Evolutionary conservation across 2,888 invertebrate species (phyloP).

Genomic region (Argyresthia albistria): DNA sequence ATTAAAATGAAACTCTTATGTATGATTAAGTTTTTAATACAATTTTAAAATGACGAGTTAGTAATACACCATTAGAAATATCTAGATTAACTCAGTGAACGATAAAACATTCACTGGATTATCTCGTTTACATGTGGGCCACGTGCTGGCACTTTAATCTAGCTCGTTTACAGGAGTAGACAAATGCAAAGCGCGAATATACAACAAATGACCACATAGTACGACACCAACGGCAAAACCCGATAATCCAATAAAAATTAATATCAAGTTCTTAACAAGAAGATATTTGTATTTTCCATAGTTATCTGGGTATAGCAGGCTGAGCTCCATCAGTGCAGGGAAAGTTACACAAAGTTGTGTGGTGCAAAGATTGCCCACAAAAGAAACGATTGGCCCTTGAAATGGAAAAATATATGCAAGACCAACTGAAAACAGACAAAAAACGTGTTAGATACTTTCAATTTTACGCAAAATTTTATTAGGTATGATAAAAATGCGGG

Average conservation of each 20-base stretch:
- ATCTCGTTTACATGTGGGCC: too few species aligned
- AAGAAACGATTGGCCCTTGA: slow-evolving; percentile 44
- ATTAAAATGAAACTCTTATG: too few species aligned
- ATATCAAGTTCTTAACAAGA: slow-evolving; percentile 27
- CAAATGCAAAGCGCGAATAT: slow-evolving; percentile 20
- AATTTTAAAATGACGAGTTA: too few species aligned
- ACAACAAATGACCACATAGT: slow-evolving; percentile 29
- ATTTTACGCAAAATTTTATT: too few species aligned
- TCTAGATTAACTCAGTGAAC: too few species aligned
- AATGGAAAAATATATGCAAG: slow-evolving; percentile 33
- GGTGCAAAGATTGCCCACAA: slow-evolving; percentile 43
- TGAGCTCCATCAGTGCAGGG: slow-evolving; percentile 43
- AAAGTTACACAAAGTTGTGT: slow-evolving; percentile 35
- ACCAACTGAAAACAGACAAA: slow-evolving; percentile 28
- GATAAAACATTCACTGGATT: too few species aligned
- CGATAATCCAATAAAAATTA: slow-evolving; percentile 25
- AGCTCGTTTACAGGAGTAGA: slow-evolving; percentile 8
- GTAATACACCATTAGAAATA: too few species aligned
- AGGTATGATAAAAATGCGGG: too few species aligned
- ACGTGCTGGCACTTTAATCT: too few species aligned
- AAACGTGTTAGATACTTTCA: too few species aligned
- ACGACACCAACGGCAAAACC: slow-evolving; percentile 25
- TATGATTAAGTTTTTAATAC: too few species aligned
- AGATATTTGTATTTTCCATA: slow-evolving; percentile 27
- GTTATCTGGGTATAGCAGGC: slow-evolving; percentile 33